Conservation (phyloP, 2,797 vertebrate species). For the Neopelma chrysocephalum region DNA sequence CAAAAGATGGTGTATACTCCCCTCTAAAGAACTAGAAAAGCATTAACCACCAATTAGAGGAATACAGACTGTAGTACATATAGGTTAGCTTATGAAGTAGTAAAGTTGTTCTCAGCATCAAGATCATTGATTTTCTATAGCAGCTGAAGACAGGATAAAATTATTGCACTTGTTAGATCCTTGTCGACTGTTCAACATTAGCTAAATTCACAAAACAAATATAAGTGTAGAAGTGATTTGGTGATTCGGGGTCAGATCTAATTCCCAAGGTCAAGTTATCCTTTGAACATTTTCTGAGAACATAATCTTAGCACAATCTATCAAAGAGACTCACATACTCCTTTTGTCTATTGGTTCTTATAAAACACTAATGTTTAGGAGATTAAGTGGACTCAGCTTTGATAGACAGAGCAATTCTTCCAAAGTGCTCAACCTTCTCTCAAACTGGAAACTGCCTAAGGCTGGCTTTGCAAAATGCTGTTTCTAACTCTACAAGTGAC, state of each 20-base stretch:
- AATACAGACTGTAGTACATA: constrained; percentile 19
- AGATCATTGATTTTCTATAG: constrained; percentile 37
- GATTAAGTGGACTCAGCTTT: constrained; percentile 64
- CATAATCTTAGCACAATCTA: constrained; percentile 64
- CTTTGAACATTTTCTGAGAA: constrained; percentile 71
- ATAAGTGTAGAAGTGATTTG: constrained; percentile 58
- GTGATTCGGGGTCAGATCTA: constrained; percentile 67
- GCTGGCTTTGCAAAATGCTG: constrained; percentile 34
- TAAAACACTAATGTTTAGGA: constrained; percentile 67
- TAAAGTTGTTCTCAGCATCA: constrained; percentile 43
- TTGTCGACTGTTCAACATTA: constrained; percentile 34
- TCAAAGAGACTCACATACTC: constrained; percentile 61
- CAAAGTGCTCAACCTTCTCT: constrained; percentile 45
- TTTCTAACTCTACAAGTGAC: constrained; percentile 43
- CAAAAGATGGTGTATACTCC: background rate
- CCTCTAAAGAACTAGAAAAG: constrained; percentile 53
- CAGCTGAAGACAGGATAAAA: constrained; percentile 35
- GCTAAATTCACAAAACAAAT: constrained; percentile 68
- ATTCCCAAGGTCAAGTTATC: constrained; percentile 73
- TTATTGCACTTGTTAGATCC: constrained; percentile 40
- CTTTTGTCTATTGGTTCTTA: constrained; percentile 60
- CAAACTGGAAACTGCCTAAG: constrained; percentile 39
- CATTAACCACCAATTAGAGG: constrained; percentile 36
- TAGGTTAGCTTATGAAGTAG: constrained; percentile 13
- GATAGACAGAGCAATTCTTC: constrained; percentile 61